Evolutionary conservation across 1,140 invertebrate species (phyloP).

Genomic region (Zaprionus gabonicus): DNA sequence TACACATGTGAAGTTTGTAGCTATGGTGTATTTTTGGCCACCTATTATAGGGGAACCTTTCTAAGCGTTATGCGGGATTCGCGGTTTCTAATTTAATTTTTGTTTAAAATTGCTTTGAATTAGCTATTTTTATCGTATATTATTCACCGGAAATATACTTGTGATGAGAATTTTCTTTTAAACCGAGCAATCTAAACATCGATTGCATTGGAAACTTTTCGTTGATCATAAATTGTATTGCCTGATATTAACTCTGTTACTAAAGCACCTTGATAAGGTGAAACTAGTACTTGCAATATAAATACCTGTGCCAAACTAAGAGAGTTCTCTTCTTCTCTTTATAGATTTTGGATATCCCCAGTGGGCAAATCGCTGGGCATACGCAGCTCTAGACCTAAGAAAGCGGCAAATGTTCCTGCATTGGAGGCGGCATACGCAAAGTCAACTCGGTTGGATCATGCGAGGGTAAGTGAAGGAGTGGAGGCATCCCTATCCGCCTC

Average conservation of each 20-base stretch:
- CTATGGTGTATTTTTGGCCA: too few relatives aligned
- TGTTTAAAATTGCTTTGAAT: not conserved
- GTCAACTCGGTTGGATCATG: conserved; percentile 89
- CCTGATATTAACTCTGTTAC: not conserved
- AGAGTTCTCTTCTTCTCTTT: conserved; percentile 71
- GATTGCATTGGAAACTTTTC: not conserved
- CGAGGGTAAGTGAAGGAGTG: conserved; percentile 89
- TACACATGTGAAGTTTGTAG: too few relatives aligned
- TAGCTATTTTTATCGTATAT: not conserved
- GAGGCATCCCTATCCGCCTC: conserved; percentile 14
- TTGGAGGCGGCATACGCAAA: conserved; percentile 90
- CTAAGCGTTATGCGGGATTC: not conserved
- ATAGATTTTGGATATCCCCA: conserved; percentile 91
- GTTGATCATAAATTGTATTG: not conserved
- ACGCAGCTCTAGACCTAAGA: conserved; percentile 90
- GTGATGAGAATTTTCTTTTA: too few relatives aligned
- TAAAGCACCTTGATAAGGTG: not conserved
- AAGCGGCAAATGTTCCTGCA: conserved; percentile 88
- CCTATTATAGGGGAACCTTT: too few relatives aligned
- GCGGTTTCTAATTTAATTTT: not conserved
- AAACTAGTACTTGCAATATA: not conserved
- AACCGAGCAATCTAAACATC: not conserved
- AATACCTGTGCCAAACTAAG: not conserved
- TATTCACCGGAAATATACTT: not conserved
- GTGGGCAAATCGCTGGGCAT: conserved; percentile 91